phyloP scores from a whole-genome alignment of 2,888 invertebrate genomes.

The Conops quadrifasciatus region DNA sequence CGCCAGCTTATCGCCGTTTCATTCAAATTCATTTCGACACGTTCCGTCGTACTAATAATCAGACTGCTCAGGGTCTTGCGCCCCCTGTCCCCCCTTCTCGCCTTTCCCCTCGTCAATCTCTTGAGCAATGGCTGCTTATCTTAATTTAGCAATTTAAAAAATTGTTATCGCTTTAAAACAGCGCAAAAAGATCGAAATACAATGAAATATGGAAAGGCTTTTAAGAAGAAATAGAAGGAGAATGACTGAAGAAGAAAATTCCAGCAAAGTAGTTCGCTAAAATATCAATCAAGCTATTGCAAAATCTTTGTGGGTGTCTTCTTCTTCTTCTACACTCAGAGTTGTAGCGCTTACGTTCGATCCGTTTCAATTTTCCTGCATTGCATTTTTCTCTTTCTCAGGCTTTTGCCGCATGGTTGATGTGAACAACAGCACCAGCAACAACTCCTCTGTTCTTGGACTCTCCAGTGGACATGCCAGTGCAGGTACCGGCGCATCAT shows the following conservation, averaged over 20 bases:
- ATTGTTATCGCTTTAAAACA: not conserved
- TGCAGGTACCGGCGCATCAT: constrained; percentile 45
- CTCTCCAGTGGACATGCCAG: constrained; percentile 53
- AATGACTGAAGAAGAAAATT: not conserved
- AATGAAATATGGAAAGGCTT: not conserved
- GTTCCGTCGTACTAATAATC: not conserved
- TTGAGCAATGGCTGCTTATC: too few species aligned
- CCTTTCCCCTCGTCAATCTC: too few species aligned
- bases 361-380: too few species aligned
- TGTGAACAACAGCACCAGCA: constrained; percentile 62
- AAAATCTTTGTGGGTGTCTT: too few species aligned
- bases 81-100: too few species aligned
- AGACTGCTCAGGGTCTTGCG: too few species aligned
- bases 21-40: constrained; percentile 10
- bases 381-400: constrained; percentile 59
- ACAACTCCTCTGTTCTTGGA: constrained; percentile 62
- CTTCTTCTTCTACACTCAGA: too few species aligned
- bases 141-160: too few species aligned
- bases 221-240: not conserved
- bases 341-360: too few species aligned
- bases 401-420: constrained; percentile 90
- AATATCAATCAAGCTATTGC: too few species aligned
- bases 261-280: not conserved
- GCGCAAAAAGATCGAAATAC: not conserved
- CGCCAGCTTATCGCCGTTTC: not conserved